These are phyloP conservation scores for Hippocampus guttulatus DNA, from an alignment of 2,113 vertebrate genomes.

Conservation along the genomic window DNA sequence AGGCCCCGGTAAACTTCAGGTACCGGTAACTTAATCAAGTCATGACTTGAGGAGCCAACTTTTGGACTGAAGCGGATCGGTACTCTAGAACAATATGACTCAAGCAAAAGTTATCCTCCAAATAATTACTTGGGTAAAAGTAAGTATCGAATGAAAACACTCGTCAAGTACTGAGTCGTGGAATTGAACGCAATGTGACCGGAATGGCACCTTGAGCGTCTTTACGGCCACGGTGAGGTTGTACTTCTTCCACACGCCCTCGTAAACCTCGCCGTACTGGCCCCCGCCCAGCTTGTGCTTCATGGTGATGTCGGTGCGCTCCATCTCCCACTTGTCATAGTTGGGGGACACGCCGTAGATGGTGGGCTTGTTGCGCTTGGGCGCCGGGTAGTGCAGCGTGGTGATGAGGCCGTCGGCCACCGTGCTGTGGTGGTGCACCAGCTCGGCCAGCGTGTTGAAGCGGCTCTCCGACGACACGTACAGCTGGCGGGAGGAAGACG, in stretches of 20 bases:
- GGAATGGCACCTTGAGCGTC: slow-evolving; percentile 83
- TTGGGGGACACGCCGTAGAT: slow-evolving; percentile 96
- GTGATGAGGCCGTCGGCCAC: slow-evolving; percentile 96
- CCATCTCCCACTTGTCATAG: slow-evolving; percentile 99
- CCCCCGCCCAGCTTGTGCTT: slow-evolving; percentile 97
- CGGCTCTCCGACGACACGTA: slow-evolving; percentile 98
- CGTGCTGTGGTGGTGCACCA: slow-evolving; percentile 97
- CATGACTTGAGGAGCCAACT: no score
- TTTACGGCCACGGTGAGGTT: slow-evolving; percentile 96
- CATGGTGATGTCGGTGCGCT: slow-evolving; percentile 98
- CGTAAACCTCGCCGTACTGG: slow-evolving; percentile 97
- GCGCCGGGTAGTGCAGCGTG: slow-evolving; percentile 93
- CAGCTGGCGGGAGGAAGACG: slow-evolving; percentile 70
- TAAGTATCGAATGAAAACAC: no score
- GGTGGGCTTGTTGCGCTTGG: slow-evolving; percentile 97
- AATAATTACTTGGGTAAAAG: no score
- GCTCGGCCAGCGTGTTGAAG: slow-evolving; percentile 92
- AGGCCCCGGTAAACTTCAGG: no score
- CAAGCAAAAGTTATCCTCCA: neutral
- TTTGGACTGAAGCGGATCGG: no score
- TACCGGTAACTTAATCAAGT: no score
- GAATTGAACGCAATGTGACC: no score
- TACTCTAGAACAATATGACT: no score
- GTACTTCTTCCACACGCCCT: slow-evolving; percentile 98
- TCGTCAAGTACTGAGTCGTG: no score